A percentile compares a stretch with the other conserved stretches of the same genome.
Conservation (phyloP, 1,140 invertebrate genomes). For the Drosophila bifasciata region DNA sequence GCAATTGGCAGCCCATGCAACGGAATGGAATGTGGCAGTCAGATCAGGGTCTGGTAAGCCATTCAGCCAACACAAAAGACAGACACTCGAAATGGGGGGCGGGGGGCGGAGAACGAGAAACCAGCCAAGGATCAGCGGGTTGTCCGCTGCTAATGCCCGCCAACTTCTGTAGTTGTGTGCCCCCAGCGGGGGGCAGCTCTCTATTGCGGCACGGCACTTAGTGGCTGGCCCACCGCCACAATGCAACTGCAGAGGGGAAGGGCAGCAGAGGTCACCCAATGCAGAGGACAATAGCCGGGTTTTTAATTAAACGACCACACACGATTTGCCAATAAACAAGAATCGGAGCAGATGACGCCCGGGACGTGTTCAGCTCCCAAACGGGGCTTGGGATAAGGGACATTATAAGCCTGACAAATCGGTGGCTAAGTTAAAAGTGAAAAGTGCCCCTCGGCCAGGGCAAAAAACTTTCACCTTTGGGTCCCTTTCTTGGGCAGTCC, state of each 20-base stretch:
- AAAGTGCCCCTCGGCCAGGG: neutral
- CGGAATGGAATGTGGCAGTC: conserved; percentile 38
- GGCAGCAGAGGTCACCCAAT: conserved; percentile 22
- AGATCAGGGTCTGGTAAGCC: conserved; percentile 17
- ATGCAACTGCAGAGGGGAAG: conserved; percentile 29
- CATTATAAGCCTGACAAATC: conserved; percentile 53
- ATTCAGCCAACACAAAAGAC: conserved; percentile 38
- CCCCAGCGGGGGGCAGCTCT: conserved; percentile 14
- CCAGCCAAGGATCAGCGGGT: conserved; percentile 66
- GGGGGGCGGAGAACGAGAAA: conserved; percentile 18
- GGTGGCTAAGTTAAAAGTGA: conserved; percentile 40
- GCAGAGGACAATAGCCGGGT: conserved; percentile 46
- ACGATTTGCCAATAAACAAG: conserved; percentile 45
- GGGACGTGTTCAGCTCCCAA: conserved; percentile 17
- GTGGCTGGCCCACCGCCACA: conserved; percentile 7
- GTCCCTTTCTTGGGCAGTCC: neutral
- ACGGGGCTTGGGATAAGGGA: conserved; percentile 2
- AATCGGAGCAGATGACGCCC: conserved; percentile 46
- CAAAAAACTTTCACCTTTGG: conserved; percentile 18
- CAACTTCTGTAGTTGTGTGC: conserved; percentile 43
- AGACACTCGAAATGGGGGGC: conserved; percentile 26
- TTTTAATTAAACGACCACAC: conserved; percentile 68
- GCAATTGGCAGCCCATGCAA: conserved; percentile 7
- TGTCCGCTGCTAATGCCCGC: conserved; percentile 37
- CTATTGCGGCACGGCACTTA: conserved; percentile 53